These are phyloP conservation scores for Kryptolebias marmoratus DNA, from an alignment of 2,113 vertebrate species.

Conservation along the genomic window DNA sequence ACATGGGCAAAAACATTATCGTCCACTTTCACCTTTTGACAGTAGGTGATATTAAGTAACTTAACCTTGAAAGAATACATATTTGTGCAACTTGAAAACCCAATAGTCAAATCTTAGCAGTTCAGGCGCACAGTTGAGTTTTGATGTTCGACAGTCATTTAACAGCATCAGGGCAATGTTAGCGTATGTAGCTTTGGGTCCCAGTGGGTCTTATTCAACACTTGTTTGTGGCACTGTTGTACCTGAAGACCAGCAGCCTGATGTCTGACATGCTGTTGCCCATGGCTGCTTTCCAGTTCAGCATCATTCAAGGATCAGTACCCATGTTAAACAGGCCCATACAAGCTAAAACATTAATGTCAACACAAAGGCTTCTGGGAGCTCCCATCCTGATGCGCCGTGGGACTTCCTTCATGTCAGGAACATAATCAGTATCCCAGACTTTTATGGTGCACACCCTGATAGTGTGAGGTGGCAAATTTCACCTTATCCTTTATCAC, in stretches of 20 bases:
- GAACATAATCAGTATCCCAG: constrained; percentile 15
- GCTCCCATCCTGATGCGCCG: constrained; percentile 51
- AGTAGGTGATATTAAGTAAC: neutral
- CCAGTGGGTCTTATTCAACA: constrained; percentile 73
- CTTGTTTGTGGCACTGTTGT: constrained; percentile 66
- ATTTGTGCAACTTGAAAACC: neutral
- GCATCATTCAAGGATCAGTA: constrained; percentile 63
- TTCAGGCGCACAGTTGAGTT: constrained; percentile 14
- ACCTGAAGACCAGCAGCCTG: constrained; percentile 71
- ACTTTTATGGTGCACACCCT: neutral
- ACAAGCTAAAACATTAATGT: constrained; percentile 83
- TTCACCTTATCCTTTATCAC: constrained; percentile 18
- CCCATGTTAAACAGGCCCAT: constrained; percentile 70
- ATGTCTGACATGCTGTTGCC: constrained; percentile 82
- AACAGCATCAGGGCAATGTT: constrained; percentile 54
- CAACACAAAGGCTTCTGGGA: constrained; percentile 56
- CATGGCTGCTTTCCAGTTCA: constrained; percentile 79
- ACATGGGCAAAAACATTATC: too few species aligned
- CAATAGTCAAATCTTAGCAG: neutral
- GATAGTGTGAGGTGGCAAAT: neutral
- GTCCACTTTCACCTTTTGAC: too few species aligned
- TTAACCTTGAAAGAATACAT: neutral
- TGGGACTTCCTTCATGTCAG: constrained; percentile 52
- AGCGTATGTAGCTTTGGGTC: constrained; percentile 63
- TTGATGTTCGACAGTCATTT: constrained; percentile 48